Conservation (phyloP, 35 echinoderm and acorn worm genomes). For the Apostichopus japonicus region DNA sequence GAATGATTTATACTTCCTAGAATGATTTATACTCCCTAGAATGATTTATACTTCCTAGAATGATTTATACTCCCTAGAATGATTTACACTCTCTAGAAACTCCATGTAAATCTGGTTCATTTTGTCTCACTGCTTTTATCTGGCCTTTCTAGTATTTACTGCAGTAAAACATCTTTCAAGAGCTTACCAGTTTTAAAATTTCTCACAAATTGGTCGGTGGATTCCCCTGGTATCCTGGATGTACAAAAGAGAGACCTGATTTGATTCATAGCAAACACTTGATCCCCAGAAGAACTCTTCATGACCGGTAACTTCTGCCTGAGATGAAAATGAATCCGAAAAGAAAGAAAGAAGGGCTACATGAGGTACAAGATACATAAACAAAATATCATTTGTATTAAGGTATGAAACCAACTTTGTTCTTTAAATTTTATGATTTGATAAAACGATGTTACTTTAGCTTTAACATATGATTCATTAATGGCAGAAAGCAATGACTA, state of each 20-base stretch:
- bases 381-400: too few relatives aligned
- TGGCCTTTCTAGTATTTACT: not conserved
- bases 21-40: too few relatives aligned
- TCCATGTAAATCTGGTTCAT: not conserved
- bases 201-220: slow-evolving; percentile 59
- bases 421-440: too few relatives aligned
- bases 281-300: slow-evolving; percentile 62
- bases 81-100: not conserved
- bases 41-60: too few relatives aligned
- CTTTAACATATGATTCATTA: too few relatives aligned
- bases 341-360: not conserved
- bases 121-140: not conserved
- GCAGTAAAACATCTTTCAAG: not conserved
- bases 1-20: too few relatives aligned
- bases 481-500: too few relatives aligned
- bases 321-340: not conserved
- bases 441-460: too few relatives aligned
- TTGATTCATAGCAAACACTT: slow-evolving; percentile 73
- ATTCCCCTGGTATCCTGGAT: slow-evolving; percentile 65
- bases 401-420: too few relatives aligned
- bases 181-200: slow-evolving; percentile 79
- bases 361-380: too few relatives aligned
- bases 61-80: too few relatives aligned
- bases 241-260: slow-evolving; percentile 63
- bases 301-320: slow-evolving; percentile 76